Evolutionary conservation across 2,113 vertebrate species (phyloP).

Genomic region (Piliocolobus tephrosceles): DNA sequence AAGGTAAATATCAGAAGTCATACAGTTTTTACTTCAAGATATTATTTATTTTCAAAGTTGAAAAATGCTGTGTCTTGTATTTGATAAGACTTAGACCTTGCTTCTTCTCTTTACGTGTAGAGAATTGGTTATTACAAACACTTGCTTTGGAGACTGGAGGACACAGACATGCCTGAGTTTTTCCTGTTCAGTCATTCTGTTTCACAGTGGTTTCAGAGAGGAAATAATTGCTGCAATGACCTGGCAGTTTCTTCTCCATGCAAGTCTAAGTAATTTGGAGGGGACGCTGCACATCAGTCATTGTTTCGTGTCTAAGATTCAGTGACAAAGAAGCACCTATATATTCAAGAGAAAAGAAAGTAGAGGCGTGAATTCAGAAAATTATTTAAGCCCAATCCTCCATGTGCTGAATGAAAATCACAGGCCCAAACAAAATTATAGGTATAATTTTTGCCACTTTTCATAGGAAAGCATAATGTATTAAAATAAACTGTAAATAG

Average conservation of each 20-base stretch:
- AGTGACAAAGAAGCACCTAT: background rate
- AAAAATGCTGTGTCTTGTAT: background rate
- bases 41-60: constrained; percentile 14
- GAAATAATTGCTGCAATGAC: background rate
- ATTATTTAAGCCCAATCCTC: background rate
- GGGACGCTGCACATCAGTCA: background rate
- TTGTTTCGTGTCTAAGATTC: background rate
- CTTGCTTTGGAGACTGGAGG: background rate
- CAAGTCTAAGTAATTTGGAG: background rate
- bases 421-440: background rate
- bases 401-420: constrained; percentile 21
- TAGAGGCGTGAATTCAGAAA: background rate
- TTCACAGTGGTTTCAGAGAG: background rate
- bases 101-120: background rate
- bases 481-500: constrained; percentile 34
- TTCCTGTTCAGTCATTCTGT: background rate
- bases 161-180: background rate
- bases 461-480: constrained; percentile 7
- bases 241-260: background rate
- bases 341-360: background rate
- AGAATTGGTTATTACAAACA: background rate
- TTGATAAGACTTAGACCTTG: background rate
- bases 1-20: constrained; percentile 9
- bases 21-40: background rate
- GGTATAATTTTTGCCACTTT: background rate